A percentile compares a stretch with the other conserved stretches of the same genome.
Conservation (phyloP, 2,797 vertebrate species). For the Tapirus indicus region DNA sequence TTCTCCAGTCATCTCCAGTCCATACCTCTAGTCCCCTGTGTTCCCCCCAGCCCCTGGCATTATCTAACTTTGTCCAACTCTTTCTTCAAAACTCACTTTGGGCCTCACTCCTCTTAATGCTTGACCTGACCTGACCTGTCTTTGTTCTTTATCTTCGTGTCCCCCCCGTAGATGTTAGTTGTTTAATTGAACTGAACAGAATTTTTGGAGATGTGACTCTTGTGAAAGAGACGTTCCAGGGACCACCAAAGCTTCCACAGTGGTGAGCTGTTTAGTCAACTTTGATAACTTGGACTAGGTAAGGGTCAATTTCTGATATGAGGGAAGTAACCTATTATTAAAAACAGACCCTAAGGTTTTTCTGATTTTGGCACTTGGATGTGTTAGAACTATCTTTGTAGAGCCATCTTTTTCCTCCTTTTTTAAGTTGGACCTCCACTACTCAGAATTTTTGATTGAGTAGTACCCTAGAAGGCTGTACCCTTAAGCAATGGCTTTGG, state of each 20-base stretch:
- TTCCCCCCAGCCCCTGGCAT: not conserved
- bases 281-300: not conserved
- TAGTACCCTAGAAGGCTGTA: not conserved
- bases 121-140: not conserved
- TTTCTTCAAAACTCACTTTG: conserved; percentile 6
- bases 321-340: not conserved
- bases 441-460: not conserved
- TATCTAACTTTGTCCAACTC: not conserved
- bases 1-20: not conserved
- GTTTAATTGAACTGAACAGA: not conserved
- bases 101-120: not conserved
- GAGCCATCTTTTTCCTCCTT: not conserved
- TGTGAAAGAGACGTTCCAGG: not conserved
- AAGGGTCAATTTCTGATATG: not conserved
- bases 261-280: not conserved
- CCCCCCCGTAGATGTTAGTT: not conserved
- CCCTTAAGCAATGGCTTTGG: not conserved
- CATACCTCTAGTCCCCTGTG: not conserved
- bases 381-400: not conserved
- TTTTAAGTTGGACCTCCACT: not conserved
- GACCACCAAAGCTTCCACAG: not conserved
- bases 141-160: not conserved
- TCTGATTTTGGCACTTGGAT: not conserved
- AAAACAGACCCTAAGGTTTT: not conserved
- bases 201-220: not conserved